Conservation (phyloP, 2,797 vertebrate genomes). For the Martes flavigula region DNA sequence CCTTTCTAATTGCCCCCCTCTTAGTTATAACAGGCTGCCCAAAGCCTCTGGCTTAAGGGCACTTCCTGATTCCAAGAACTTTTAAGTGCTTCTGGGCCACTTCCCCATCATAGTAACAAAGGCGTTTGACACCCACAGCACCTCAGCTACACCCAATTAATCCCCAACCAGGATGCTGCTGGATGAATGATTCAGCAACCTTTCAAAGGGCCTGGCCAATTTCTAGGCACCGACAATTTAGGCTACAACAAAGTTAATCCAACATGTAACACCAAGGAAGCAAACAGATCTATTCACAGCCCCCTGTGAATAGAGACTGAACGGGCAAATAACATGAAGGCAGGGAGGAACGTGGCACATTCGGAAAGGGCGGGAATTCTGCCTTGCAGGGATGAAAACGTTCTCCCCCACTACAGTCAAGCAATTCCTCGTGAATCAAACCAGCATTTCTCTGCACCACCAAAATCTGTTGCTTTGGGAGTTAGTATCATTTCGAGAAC, state of each 20-base stretch:
- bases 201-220: constrained; percentile 53
- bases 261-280: constrained; percentile 22
- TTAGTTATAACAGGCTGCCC: neutral
- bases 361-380: neutral
- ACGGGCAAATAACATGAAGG: neutral
- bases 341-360: neutral
- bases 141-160: constrained; percentile 46
- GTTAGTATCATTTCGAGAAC: neutral
- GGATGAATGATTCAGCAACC: constrained; percentile 49
- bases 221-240: constrained; percentile 47
- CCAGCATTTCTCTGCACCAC: fast-evolving
- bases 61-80: constrained; percentile 40
- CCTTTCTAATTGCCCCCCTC: constrained; percentile 59
- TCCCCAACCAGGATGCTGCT: constrained; percentile 6
- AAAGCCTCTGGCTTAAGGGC: neutral
- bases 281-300: constrained; percentile 25
- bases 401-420: neutral
- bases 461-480: neutral
- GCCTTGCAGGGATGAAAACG: neutral
- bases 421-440: neutral
- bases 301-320: no score
- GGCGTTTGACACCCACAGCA: fast-evolving
- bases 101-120: neutral
- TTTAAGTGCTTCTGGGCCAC: constrained; percentile 17
- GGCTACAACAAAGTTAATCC: constrained; percentile 55